phyloP scores from a whole-genome alignment of 2,888 invertebrate species.

The Gymnosoma rotundatum region DNA sequence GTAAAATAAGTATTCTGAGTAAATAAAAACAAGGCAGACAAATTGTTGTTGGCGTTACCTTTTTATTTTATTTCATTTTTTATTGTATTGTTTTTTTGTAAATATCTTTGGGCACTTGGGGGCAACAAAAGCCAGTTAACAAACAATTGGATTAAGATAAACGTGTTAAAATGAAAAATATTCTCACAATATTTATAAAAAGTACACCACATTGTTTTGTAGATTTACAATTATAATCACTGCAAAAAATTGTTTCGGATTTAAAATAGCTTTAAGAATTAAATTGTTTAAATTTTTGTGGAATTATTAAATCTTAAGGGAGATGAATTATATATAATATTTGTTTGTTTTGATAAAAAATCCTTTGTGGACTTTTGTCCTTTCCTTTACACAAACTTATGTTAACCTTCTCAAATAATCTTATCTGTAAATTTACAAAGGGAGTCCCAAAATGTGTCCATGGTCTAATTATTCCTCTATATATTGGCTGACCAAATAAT shows the following conservation, averaged over 20 bases:
- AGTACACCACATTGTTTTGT: neutral
- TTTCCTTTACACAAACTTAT: no score
- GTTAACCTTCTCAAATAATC: no score
- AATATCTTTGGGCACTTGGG: conserved; percentile 18
- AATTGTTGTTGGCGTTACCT: conserved; percentile 17
- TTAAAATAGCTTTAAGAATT: neutral
- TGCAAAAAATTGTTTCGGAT: neutral
- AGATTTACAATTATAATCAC: neutral
- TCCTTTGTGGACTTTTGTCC: no score
- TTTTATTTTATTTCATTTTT: neutral
- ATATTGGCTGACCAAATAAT: no score
- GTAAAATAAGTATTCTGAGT: neutral
- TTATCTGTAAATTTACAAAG: no score
- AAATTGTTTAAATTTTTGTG: neutral
- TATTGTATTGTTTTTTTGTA: conserved; percentile 4
- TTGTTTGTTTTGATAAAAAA: no score
- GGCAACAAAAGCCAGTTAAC: conserved; percentile 42
- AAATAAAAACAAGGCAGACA: conserved; percentile 39
- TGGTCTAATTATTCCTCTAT: no score
- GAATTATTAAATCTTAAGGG: no score
- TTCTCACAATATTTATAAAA: conserved; percentile 1
- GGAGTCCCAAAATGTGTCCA: no score
- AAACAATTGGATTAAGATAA: conserved; percentile 50
- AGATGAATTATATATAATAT: no score
- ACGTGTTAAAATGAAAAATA: neutral